phyloP scores from a whole-genome alignment of 2,113 vertebrate species.

The Neogobius melanostomus region DNA sequence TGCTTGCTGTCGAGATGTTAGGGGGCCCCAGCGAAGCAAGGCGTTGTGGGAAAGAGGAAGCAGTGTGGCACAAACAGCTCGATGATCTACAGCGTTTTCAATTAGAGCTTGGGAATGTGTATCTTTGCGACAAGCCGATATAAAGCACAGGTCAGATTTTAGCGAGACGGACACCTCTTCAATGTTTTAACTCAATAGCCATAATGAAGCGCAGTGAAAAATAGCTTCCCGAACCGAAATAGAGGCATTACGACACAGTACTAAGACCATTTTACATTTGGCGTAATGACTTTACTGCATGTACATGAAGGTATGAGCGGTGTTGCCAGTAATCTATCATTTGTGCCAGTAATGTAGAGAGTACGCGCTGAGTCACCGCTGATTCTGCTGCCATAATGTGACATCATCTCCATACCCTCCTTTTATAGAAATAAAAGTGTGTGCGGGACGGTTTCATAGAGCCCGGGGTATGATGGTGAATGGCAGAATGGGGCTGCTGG shows the following conservation, averaged over 20 bases:
- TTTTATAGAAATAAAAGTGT: neutral
- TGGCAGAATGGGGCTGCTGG: conserved; percentile 93
- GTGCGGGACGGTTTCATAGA: conserved; percentile 78
- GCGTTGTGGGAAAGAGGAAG: conserved; percentile 39
- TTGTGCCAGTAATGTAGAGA: neutral
- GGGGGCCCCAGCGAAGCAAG: conserved; percentile 39
- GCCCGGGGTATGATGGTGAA: conserved; percentile 95
- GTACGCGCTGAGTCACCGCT: too few relatives aligned
- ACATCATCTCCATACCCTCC: too few relatives aligned
- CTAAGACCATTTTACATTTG: neutral
- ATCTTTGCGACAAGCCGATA: neutral
- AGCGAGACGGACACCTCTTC: neutral
- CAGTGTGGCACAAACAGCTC: conserved; percentile 3
- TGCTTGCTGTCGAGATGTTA: neutral
- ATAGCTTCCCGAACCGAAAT: conserved; percentile 4
- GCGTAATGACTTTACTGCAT: neutral
- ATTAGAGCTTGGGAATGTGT: neutral
- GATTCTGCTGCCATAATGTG: too few relatives aligned
- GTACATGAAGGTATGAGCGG: conserved; percentile 13
- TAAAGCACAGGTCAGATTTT: neutral
- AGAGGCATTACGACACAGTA: neutral
- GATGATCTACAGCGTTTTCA: neutral
- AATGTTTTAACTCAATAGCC: neutral
- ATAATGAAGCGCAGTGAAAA: neutral
- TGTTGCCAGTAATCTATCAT: neutral